phyloP scores from a whole-genome alignment of 2,113 vertebrate genomes.

The Lycocorax pyrrhopterus region DNA sequence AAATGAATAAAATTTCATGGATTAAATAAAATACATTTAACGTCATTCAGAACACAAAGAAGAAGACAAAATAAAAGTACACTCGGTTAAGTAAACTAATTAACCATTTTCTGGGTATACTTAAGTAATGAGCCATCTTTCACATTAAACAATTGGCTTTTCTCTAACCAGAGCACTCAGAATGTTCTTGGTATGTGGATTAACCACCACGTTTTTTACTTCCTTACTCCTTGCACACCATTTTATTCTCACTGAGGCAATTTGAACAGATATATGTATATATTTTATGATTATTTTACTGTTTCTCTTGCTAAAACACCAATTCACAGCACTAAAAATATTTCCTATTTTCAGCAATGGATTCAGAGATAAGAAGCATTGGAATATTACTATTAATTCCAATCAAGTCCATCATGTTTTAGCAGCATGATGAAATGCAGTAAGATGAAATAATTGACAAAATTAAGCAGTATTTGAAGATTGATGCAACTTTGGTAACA shows the following conservation, averaged over 20 bases:
- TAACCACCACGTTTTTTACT: slow-evolving; percentile 31
- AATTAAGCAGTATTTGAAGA: not conserved
- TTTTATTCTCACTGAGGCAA: not conserved
- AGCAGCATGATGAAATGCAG: not conserved
- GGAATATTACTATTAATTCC: not conserved
- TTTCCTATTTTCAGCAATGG: not conserved
- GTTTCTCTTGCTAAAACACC: not conserved
- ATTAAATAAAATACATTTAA: slow-evolving; percentile 65
- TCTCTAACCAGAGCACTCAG: slow-evolving; percentile 24
- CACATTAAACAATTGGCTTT: slow-evolving; percentile 16
- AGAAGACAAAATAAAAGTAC: slow-evolving; percentile 56
- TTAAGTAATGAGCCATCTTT: slow-evolving; percentile 61
- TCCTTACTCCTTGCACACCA: not conserved
- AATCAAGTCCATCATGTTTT: not conserved
- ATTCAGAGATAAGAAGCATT: not conserved
- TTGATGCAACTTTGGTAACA: not conserved
- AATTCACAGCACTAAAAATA: not conserved
- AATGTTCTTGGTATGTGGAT: not conserved
- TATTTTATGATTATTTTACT: not conserved
- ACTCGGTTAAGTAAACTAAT: slow-evolving; percentile 72
- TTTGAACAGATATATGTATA: not conserved
- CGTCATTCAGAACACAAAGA: slow-evolving; percentile 50
- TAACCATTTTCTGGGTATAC: slow-evolving; percentile 57
- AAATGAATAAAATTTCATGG: slow-evolving; percentile 54
- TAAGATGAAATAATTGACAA: not conserved